These are phyloP conservation scores for Caenorhabditis sp. DNA, from an alignment of 2,888 invertebrate genomes.

Conservation along the genomic window DNA sequence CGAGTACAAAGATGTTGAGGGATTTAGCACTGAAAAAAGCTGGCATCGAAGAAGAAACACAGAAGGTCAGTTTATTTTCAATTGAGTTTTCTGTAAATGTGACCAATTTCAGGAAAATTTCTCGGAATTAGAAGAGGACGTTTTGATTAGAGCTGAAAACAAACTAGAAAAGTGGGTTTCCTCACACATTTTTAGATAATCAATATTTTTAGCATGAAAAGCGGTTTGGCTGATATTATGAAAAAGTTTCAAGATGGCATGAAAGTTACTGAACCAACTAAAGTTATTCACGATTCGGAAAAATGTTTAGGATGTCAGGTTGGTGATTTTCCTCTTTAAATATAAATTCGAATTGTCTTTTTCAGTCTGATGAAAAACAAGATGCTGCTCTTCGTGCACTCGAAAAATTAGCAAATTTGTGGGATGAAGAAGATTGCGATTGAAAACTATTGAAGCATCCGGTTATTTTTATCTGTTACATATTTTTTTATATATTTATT, in stretches of 20 bases:
- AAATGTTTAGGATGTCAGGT: slow-evolving; percentile 39
- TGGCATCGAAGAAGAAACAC: background rate
- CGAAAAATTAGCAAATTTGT: slow-evolving; percentile 24
- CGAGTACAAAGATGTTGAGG: slow-evolving; percentile 5
- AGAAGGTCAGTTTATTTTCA: background rate
- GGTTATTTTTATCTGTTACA: slow-evolving; percentile 3
- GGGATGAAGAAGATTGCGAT: slow-evolving; percentile 29
- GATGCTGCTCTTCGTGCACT: slow-evolving; percentile 26
- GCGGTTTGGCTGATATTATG: background rate
- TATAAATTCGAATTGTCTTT: background rate
- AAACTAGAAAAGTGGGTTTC: background rate
- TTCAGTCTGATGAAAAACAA: slow-evolving; percentile 35
- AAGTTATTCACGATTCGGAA: slow-evolving; percentile 7
- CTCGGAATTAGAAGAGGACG: background rate
- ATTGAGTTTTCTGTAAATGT: background rate
- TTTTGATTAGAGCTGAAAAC: background rate
- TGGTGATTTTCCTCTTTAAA: too few species aligned
- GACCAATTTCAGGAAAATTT: background rate
- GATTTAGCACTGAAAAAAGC: slow-evolving; percentile 8
- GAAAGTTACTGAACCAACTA: background rate
- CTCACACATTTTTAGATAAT: too few species aligned
- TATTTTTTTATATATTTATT: background rate
- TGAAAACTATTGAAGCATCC: background rate
- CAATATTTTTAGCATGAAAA: too few species aligned
- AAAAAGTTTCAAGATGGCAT: background rate